Evolutionary conservation across 2,888 invertebrate genomes (phyloP).

Genomic region (Parelbella ahira): DNA sequence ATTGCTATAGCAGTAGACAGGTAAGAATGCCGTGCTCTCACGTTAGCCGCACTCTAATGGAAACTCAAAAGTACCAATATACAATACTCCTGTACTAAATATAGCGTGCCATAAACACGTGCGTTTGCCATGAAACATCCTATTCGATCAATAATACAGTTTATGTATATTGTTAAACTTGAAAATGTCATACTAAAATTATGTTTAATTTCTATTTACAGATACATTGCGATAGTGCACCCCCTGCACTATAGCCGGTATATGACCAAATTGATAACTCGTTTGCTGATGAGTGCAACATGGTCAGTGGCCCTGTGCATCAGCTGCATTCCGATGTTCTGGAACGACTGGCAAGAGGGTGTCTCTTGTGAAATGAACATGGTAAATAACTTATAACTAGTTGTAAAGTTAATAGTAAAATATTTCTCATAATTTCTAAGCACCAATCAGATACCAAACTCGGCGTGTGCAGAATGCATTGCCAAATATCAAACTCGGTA

Average conservation of each 20-base stretch:
- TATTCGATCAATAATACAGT: no score
- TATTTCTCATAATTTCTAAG: no score
- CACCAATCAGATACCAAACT: no score
- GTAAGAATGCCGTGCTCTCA: conserved; percentile 40
- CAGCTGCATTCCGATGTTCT: conserved; percentile 86
- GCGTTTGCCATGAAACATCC: not conserved
- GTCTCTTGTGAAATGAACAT: conserved; percentile 85
- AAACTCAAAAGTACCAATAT: conserved; percentile 9
- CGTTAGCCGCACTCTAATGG: conserved; percentile 1
- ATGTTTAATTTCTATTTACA: conserved; percentile 47
- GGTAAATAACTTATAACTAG: no score
- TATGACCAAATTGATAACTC: conserved; percentile 85
- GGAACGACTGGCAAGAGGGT: conserved; percentile 86
- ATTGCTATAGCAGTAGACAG: conserved; percentile 89
- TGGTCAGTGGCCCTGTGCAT: conserved; percentile 85
- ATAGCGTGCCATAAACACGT: conserved; percentile 1
- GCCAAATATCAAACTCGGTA: conserved; percentile 21
- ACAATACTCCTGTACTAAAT: conserved; percentile 4
- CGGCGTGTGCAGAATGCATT: conserved; percentile 4
- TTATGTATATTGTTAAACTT: no score
- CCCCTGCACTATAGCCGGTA: conserved; percentile 88
- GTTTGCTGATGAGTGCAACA: conserved; percentile 82
- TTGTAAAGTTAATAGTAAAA: no score
- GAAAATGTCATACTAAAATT: no score
- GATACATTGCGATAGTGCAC: conserved; percentile 89